These are phyloP conservation scores for Agonopterix alstromeriana DNA, from an alignment of 2,888 invertebrate species.

Conservation along the genomic window DNA sequence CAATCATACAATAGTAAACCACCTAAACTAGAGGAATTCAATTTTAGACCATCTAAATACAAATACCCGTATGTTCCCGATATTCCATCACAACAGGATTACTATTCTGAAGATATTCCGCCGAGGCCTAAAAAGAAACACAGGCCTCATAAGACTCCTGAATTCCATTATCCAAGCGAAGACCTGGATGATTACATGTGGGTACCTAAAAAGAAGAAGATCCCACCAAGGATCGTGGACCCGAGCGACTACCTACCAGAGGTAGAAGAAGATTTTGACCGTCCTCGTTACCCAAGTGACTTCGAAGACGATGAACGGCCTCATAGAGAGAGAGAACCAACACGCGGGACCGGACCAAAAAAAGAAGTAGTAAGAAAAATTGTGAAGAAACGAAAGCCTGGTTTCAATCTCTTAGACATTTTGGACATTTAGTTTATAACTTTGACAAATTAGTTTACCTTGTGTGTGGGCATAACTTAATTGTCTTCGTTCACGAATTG, in stretches of 20 bases:
- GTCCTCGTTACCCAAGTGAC: constrained; percentile 30
- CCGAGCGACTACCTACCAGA: constrained; percentile 48
- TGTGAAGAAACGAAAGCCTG: constrained; percentile 55
- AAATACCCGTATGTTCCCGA: constrained; percentile 44
- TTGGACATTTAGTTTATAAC: constrained; percentile 54
- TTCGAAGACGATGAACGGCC: constrained; percentile 41
- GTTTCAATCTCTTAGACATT: constrained; percentile 60
- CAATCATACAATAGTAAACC: constrained; percentile 27
- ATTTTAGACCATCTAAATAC: constrained; percentile 19
- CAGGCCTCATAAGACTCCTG: constrained; percentile 44
- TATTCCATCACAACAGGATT: constrained; percentile 41
- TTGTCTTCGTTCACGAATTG: too few relatives aligned
- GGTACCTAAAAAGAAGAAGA: constrained; percentile 63
- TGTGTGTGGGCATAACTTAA: background rate
- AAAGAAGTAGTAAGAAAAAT: constrained; percentile 58
- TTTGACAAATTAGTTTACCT: constrained; percentile 45
- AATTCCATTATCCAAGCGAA: constrained; percentile 35
- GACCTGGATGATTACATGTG: constrained; percentile 54
- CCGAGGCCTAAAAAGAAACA: constrained; percentile 51
- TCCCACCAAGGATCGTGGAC: constrained; percentile 35
- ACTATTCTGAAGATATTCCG: constrained; percentile 45
- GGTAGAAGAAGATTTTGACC: constrained; percentile 52
- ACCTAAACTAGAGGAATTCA: constrained; percentile 29
- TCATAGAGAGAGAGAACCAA: constrained; percentile 30
- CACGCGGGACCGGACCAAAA: constrained; percentile 26